Base-by-base conservation (phyloP, 2,113 vertebrate genomes). In the Silurus glanis region DNA sequence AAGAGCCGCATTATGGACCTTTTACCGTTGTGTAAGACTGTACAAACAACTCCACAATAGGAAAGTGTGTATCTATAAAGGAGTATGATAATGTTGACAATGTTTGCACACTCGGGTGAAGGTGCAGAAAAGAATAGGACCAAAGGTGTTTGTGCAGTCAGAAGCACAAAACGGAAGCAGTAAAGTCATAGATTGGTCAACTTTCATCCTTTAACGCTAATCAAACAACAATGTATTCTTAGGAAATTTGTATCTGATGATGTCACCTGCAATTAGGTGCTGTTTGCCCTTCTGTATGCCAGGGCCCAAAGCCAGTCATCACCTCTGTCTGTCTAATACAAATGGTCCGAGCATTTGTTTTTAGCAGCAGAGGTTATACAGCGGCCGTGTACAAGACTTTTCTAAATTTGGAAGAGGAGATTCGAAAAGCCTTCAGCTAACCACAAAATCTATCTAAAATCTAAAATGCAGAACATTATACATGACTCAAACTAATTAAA, bases 341-440 rank as follows among this genome's bases (percentile, higher is more conserved):
- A 88, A 88, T 84, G n/a, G 86, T 90, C 89, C 84, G 87, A 90
- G 87, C 90, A 93, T 92, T 92, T 93, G 91, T 92, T 93, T 91
- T 86, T 87, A 87, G 90, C 72, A 49, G 83, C 82, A 80, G 62
- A 85, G 89, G 87, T 91, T 90, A 93, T 86, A 87, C 80, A 80
- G 61, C 49, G 82, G 83, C 82, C 87, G 87, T 69, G 58, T 86
- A 69, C 83, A 58, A 85, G 82, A 87, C 89, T 83, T 87, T 85
- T 89, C 89, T 89, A 88, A 89, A 90, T 88, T 85, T 9, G 89
- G 89, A 91, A 64, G 47, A 49, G 45, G 85, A 89, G 88, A 92
- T 92, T 86, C 86, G 89, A 88, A 87, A 92, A 59, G 51, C 89
- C 85, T 28, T 28, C 61, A 82, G 19, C 67, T 49, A 86, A 88